A percentile compares a stretch with the other conserved stretches of the same genome.
phyloP scores from a whole-genome alignment of 1,140 invertebrate genomes.

The Drosophila trapezifrons region DNA sequence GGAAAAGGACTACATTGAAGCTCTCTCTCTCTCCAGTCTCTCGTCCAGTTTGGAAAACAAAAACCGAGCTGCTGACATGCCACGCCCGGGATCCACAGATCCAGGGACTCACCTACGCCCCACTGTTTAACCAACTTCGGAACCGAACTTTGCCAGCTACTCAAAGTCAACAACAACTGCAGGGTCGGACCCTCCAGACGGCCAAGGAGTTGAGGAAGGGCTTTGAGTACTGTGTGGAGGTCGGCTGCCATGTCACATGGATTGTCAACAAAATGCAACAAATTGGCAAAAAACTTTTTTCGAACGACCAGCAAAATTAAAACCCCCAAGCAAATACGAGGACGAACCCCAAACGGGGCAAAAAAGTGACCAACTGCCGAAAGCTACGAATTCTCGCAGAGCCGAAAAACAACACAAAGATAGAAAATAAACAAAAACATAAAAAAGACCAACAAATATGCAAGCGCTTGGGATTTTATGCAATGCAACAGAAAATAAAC shows the following conservation, averaged over 20 bases:
- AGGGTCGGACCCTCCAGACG: conserved; percentile 35
- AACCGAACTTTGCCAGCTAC: conserved; percentile 63
- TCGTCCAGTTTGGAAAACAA: conserved; percentile 26
- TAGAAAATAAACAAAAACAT: conserved; percentile 22
- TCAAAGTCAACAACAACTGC: conserved; percentile 74
- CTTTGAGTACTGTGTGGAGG: conserved; percentile 2
- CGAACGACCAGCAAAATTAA: conserved; percentile 72
- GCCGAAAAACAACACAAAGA: conserved; percentile 26
- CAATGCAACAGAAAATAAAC: conserved; percentile 65
- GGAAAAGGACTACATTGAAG: conserved; percentile 5
- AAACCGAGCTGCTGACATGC: conserved; percentile 47
- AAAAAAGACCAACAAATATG: conserved; percentile 52
- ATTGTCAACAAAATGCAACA: conserved; percentile 78
- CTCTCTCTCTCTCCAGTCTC: not conserved
- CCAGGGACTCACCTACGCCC: conserved; percentile 48
- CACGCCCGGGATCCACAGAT: conserved; percentile 24
- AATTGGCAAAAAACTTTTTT: conserved; percentile 76
- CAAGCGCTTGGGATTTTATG: conserved; percentile 65
- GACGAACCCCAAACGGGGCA: conserved; percentile 23
- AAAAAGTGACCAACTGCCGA: conserved; percentile 57
- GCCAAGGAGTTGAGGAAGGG: conserved; percentile 20
- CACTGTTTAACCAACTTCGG: conserved; percentile 66
- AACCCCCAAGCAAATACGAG: conserved; percentile 68
- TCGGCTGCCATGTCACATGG: conserved; percentile 65
- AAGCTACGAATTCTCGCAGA: conserved; percentile 44